Conservation (phyloP, 2,113 vertebrate genomes). For the Xyliphius kryptos region DNA sequence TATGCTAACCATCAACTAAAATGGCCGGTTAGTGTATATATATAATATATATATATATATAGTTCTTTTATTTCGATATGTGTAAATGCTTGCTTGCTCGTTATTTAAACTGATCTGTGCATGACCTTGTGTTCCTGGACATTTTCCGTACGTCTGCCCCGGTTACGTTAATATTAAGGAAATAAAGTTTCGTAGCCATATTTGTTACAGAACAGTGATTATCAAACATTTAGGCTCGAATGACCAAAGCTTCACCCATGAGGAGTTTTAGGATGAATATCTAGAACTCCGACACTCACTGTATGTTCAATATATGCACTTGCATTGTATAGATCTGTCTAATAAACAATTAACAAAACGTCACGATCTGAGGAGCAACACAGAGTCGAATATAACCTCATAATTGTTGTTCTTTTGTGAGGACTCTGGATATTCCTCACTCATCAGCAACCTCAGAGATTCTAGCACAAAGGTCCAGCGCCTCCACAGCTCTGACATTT, state of each 20-base stretch:
- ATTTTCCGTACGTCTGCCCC: not conserved
- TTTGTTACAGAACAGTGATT: not conserved
- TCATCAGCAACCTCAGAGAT: conserved; percentile 9
- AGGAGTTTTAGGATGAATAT: too few relatives aligned
- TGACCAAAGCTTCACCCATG: too few relatives aligned
- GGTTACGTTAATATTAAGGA: not conserved
- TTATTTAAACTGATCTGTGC: not conserved
- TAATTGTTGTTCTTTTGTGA: not conserved
- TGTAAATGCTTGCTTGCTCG: not conserved
- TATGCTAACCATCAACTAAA: not conserved
- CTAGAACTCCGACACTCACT: too few relatives aligned
- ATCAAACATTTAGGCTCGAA: too few relatives aligned
- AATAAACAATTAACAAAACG: too few relatives aligned
- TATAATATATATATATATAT: not conserved
- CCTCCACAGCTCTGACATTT: too few relatives aligned
- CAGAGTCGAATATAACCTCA: too few relatives aligned
- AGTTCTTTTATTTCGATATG: not conserved
- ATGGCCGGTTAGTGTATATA: not conserved
- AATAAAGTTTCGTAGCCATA: not conserved
- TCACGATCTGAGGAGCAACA: too few relatives aligned
- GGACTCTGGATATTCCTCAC: conserved; percentile 16
- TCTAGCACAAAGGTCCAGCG: conserved; percentile 26
- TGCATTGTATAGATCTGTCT: too few relatives aligned
- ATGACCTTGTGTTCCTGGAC: not conserved
- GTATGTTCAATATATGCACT: too few relatives aligned